Evolutionary conservation across 2,113 vertebrate genomes (phyloP).

Genomic region (Sinocyclocheilus maitianheensis): DNA sequence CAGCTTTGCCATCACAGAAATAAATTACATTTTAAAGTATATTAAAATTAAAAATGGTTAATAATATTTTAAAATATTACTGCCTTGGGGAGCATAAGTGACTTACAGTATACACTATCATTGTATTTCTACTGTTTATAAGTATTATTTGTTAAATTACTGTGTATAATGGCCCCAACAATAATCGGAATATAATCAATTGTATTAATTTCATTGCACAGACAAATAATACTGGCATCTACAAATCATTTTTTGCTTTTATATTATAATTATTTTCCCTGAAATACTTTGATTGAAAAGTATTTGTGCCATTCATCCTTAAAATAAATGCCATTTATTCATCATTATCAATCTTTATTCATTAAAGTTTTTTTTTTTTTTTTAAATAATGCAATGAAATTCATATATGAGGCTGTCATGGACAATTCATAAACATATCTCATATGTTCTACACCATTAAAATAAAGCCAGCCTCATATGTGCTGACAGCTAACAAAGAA

Average conservation of each 20-base stretch:
- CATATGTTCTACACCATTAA: neutral
- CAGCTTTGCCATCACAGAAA: neutral
- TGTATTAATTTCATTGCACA: neutral
- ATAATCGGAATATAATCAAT: neutral
- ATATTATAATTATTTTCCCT: neutral
- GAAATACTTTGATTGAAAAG: neutral
- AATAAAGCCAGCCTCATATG: neutral
- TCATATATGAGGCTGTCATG: neutral
- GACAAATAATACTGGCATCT: neutral
- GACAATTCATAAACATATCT: neutral
- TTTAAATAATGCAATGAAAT: neutral
- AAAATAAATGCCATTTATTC: neutral
- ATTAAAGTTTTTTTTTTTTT: neutral
- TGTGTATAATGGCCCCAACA: neutral
- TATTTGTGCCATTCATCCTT: neutral
- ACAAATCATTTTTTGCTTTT: neutral
- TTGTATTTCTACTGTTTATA: neutral
- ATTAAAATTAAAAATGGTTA: neutral
- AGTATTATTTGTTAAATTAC: neutral
- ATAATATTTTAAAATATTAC: too few species aligned
- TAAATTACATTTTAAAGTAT: neutral
- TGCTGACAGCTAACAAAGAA: neutral
- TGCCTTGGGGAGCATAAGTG: neutral
- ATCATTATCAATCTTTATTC: neutral
- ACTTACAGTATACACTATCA: neutral